Evolutionary conservation across 2,888 invertebrate genomes (phyloP).

Genomic region (Polymixis flavicincta): DNA sequence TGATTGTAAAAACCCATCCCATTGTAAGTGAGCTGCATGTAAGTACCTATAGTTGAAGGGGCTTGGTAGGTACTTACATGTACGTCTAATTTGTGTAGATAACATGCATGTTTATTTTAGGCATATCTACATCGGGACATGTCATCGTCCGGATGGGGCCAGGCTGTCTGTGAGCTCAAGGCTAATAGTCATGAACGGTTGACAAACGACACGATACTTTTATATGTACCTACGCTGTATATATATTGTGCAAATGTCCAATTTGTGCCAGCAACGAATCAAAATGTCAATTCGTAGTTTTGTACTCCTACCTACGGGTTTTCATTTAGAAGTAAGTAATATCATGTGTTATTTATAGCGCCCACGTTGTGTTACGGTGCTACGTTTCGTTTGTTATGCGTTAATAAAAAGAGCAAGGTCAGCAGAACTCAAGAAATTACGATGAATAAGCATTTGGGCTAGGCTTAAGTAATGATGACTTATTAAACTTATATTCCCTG

Average conservation of each 20-base stretch:
- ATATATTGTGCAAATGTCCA: constrained; percentile 22
- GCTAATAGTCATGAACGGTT: constrained; percentile 61
- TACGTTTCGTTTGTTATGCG: constrained; percentile 14
- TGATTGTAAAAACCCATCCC: constrained; percentile 54
- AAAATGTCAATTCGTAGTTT: constrained; percentile 47
- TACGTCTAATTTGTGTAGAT: constrained; percentile 56
- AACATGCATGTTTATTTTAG: constrained; percentile 70
- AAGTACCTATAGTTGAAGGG: constrained; percentile 36
- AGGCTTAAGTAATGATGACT: not conserved
- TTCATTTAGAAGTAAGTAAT: constrained; percentile 45
- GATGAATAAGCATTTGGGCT: not conserved
- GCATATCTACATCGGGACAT: constrained; percentile 69
- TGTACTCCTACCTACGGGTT: constrained; percentile 37
- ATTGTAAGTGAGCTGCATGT: constrained; percentile 53
- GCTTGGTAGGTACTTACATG: constrained; percentile 46
- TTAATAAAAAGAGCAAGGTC: constrained; percentile 38
- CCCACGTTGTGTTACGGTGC: constrained; percentile 17
- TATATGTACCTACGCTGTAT: constrained; percentile 2
- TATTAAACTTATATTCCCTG: not conserved
- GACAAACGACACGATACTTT: constrained; percentile 54
- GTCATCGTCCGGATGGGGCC: constrained; percentile 75
- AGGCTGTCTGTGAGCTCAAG: constrained; percentile 81
- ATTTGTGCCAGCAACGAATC: constrained; percentile 26
- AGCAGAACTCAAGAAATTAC: constrained; percentile 1
- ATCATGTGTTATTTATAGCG: constrained; percentile 31